Evolutionary conservation across 2,113 vertebrate genomes (phyloP), one percentile per base, ranked within the genome.

Genomic region (Leucoraja erinaceus): DNA sequence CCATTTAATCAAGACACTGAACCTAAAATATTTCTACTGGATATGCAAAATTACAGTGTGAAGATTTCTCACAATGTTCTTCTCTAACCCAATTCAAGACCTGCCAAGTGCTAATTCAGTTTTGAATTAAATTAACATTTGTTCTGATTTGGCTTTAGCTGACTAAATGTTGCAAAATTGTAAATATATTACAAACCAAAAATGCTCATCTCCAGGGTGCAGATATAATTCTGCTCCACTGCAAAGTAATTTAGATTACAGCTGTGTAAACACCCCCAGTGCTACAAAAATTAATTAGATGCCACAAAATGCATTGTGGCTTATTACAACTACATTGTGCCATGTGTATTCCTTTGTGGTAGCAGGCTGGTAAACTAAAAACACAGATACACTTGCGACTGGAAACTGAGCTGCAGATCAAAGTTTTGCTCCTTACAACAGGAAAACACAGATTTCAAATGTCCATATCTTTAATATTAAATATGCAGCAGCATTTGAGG

Each of bases 241-340:
- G 81, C 81, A 84, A 84, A 59, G 81, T 84, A 91, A 91, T 91
- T 91, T 91, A 72, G 90, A 47, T 74, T 74, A 91, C 90, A 91
- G 90, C 90, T 91, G 90, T 74, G 90, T 91, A 91, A 91, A 91
- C 66, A 91, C 66, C 90, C 86, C 90, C 66, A 74, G 66, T 91
- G 66, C 90, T 91, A 72, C 68, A 54, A 38, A 91, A 91, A 91
- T 72, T 91, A 91, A 91, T 91, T 72, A 91, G 90, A 74, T 91
- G 90, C 90, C 90, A 91, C 66, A 72, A 72, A 91, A 91, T 91
- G 66, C 90, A 91, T 54, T 91, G 66, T 54, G 90, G 68, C 38
- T 91, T 38, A 91, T 91, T 91, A 72, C 90, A 91, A n/a, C 90
- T 91, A 91, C 90, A 91, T 74, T 91, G 66, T 72, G 68, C 90